These are phyloP conservation scores for Streptopelia turtur DNA, from an alignment of 2,797 vertebrate species.

Conservation along the genomic window DNA sequence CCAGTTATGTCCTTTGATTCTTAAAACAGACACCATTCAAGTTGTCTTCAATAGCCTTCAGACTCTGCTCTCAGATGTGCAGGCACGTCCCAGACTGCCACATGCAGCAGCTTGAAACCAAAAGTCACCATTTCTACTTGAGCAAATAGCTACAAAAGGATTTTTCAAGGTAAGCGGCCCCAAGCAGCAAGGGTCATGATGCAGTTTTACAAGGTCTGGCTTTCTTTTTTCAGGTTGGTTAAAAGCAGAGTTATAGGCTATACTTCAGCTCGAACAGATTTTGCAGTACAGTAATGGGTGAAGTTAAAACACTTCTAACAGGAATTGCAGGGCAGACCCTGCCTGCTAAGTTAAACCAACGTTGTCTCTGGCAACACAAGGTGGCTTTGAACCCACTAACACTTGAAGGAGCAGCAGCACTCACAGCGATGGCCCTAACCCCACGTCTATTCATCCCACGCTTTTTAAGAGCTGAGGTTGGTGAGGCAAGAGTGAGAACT, in stretches of 20 bases:
- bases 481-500: neutral
- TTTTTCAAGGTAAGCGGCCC: neutral
- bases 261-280: neutral
- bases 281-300: neutral
- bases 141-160: neutral
- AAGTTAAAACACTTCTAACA: neutral
- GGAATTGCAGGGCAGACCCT: neutral
- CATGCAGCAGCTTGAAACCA: neutral
- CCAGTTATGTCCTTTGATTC: neutral
- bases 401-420: neutral
- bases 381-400: neutral
- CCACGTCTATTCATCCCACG: neutral
- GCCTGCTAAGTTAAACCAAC: neutral
- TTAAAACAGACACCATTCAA: neutral
- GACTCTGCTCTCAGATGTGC: neutral
- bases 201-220: neutral
- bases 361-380: neutral
- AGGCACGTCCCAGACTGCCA: neutral
- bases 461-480: neutral
- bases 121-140: neutral
- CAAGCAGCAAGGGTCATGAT: neutral
- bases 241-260: neutral
- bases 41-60: neutral
- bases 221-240: neutral
- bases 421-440: accelerated